phyloP scores from a whole-genome alignment of 2,113 vertebrate species.

The Gracilinanus agilis region DNA sequence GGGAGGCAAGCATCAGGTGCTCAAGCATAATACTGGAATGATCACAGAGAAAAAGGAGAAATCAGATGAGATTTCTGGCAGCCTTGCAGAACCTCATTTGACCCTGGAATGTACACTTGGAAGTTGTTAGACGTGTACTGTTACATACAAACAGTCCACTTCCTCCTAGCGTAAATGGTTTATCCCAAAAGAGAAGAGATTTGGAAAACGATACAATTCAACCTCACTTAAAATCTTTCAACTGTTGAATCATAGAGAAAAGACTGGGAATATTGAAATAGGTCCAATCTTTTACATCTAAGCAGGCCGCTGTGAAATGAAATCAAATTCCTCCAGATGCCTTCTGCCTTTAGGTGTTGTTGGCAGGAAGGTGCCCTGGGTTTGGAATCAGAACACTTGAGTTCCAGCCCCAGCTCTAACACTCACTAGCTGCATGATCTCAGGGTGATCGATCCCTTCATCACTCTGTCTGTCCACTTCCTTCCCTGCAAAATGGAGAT shows the following conservation, averaged over 20 bases:
- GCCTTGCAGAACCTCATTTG: not conserved
- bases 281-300: not conserved
- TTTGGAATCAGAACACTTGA: not conserved
- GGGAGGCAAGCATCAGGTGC: not conserved
- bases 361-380: not conserved
- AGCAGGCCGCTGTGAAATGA: not conserved
- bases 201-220: conserved; percentile 34
- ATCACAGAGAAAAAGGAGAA: conserved; percentile 11
- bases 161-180: conserved; percentile 16
- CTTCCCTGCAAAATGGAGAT: not conserved
- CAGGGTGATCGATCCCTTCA: not conserved
- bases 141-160: conserved; percentile 10
- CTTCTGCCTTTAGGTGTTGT: not conserved
- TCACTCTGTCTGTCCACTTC: not conserved
- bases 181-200: conserved; percentile 10
- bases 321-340: not conserved
- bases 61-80: conserved; percentile 46
- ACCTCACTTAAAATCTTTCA: conserved; percentile 50
- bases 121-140: conserved; percentile 1
- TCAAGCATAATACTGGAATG: conserved; percentile 30
- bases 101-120: conserved; percentile 3
- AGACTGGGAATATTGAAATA: not conserved
- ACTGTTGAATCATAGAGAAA: conserved; percentile 5
- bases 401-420: not conserved
- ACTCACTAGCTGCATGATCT: not conserved